Evolutionary conservation across 2,113 vertebrate species (phyloP).

Genomic region (Phrynocephalus versicolor): DNA sequence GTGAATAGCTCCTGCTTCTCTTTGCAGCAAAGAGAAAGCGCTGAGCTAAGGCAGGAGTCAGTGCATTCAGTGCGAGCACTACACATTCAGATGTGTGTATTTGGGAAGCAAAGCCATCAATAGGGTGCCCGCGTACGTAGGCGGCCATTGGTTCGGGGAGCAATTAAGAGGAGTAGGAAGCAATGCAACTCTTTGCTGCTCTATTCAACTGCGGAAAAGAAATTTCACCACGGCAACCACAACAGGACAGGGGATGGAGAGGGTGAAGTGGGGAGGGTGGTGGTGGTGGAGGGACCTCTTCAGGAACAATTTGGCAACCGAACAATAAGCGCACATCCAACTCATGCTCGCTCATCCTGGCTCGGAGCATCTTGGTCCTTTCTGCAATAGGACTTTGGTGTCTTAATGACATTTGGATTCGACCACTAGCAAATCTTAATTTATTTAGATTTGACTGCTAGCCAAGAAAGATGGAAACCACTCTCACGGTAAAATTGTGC

Average conservation of each 20-base stretch:
- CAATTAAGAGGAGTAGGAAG: conserved; percentile 71
- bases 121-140: conserved; percentile 48
- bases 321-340: conserved; percentile 30
- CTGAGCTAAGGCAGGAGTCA: not conserved
- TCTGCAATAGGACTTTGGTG: not conserved
- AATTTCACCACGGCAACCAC: conserved; percentile 79
- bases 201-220: conserved; percentile 75
- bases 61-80: not conserved
- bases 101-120: conserved; percentile 48
- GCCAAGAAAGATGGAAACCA: not conserved
- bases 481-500: not conserved
- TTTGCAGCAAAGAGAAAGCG: not conserved
- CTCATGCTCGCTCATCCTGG: not conserved
- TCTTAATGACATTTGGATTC: not conserved
- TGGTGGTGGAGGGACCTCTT: conserved; percentile 63
- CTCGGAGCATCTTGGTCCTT: not conserved
- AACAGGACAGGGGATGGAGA: conserved; percentile 71
- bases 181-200: conserved; percentile 70
- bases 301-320: conserved; percentile 56
- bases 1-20: not conserved
- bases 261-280: conserved; percentile 43
- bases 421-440: too few relatives aligned
- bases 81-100: conserved; percentile 53
- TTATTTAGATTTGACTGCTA: not conserved
- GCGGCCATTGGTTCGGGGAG: conserved; percentile 61